These are phyloP conservation scores for Scolopax rusticola DNA, from an alignment of 2,797 vertebrate species.

Conservation along the genomic window DNA sequence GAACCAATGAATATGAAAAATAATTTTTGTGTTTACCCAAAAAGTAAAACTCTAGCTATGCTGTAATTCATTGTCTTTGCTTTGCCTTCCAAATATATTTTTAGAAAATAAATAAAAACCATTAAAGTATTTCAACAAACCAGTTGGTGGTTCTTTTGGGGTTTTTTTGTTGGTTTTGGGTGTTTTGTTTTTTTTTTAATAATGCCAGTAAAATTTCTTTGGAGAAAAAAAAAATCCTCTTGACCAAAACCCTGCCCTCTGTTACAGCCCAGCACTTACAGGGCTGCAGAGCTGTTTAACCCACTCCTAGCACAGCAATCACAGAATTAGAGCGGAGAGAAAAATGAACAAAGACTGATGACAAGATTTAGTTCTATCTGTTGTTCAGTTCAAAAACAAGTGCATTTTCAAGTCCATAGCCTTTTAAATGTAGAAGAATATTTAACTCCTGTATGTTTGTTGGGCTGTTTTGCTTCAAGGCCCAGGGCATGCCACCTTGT, in stretches of 20 bases:
- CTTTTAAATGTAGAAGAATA: background rate
- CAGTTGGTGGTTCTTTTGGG: background rate
- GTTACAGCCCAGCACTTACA: background rate
- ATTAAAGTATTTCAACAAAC: slow-evolving; percentile 23
- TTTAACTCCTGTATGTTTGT: background rate
- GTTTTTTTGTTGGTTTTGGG: background rate
- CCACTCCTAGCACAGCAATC: background rate
- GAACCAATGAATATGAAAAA: slow-evolving; percentile 37
- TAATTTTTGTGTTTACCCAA: slow-evolving; percentile 30
- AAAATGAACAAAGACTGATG: background rate
- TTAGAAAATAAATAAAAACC: slow-evolving; percentile 48
- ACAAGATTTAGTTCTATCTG: background rate
- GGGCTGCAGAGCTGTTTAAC: slow-evolving; percentile 57
- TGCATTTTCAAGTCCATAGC: background rate
- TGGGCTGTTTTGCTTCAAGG: background rate
- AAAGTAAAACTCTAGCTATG: slow-evolving; percentile 9
- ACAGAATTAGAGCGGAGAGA: background rate
- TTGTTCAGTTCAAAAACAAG: background rate
- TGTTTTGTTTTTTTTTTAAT: background rate
- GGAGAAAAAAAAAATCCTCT: background rate
- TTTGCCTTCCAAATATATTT: slow-evolving; percentile 47
- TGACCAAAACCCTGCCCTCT: slow-evolving; percentile 13
- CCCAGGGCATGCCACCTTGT: rapidly evolving
- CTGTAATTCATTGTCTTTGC: slow-evolving; percentile 36
- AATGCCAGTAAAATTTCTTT: slow-evolving; percentile 36